These are phyloP conservation scores for Macropus fuliginosus DNA, from an alignment of 2,797 vertebrate genomes.

Conservation along the genomic window DNA sequence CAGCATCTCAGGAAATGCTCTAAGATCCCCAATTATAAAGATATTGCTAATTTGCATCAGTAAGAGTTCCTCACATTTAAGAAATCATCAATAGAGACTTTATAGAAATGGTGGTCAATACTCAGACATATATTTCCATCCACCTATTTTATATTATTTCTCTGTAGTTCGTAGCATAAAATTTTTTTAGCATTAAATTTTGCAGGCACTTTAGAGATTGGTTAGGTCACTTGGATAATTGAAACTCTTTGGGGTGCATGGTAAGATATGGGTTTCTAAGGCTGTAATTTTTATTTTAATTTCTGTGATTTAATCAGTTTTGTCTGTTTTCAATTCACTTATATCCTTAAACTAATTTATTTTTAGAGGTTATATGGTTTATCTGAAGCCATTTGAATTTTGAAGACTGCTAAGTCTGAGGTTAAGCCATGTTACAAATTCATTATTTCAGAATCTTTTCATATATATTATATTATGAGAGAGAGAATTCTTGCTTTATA, in stretches of 20 bases:
- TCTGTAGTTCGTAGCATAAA: background rate
- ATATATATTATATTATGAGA: background rate
- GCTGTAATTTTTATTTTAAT: background rate
- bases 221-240: background rate
- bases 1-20: background rate
- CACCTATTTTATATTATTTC: background rate
- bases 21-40: background rate
- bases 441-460: background rate
- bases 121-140: background rate
- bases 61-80: background rate
- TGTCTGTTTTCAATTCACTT: background rate
- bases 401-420: background rate
- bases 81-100: background rate
- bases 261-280: background rate
- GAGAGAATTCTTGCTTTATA: background rate
- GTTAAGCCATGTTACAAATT: background rate
- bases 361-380: background rate
- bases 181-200: background rate
- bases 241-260: background rate
- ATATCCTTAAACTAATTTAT: conserved; percentile 8
- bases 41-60: background rate
- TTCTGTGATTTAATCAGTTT: background rate
- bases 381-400: background rate
- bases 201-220: background rate
- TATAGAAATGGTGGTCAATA: background rate